Base-by-base conservation (phyloP, 92 coral and sea anemone genomes). In the Galaxea fascicularis region DNA sequence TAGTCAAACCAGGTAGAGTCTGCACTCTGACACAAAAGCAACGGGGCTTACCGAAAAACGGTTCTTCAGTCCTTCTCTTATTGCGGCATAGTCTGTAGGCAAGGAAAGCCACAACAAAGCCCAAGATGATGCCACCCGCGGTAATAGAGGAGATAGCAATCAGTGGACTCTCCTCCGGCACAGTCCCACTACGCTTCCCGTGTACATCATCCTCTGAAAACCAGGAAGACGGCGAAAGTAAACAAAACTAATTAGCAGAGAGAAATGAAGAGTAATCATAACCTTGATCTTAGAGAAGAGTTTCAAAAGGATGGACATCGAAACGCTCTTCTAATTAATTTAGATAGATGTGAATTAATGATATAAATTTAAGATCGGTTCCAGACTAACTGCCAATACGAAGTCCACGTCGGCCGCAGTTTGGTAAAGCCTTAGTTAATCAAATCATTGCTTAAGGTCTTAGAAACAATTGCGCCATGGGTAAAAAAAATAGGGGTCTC, bases 101-200 rank as follows among this genome's bases (percentile, higher is more conserved):
- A 20, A 79, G 11, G 8, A 65, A 79, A n/a, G 76, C 84, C 31
- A 58, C 75, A 10, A 79, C 74, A 52, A 79, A 79, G 14, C 84
- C 84, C 84, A 79, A 49, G 29, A 66, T 79, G 30, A 79, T 53
- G 11, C 84, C 84, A 29, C 84, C 75, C 0, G 84, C 76, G 1
- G 84, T 79, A n/a, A 79, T 79, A 10, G 84, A 79, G 22, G 63
- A 65, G 13, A 79, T 79, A 15, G 84, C 76, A 29, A 79, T 65
- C 75, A 79, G 45, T 12, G 75, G 75, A 51, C 21, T 65, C 5
- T 31, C 62, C 14, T 51, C 35, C 11, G 62, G 69, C 5, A 4
- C 39, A 60, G 13, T 11, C 14, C 24, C 52, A 18, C 13, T 14
- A 7, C 5, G 24, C 22, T 17, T 4, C 2, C 25, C 22, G 24